These are phyloP conservation scores for Alcedo quadribrachys DNA, from an alignment of 2,797 vertebrate species.

Conservation along the genomic window DNA sequence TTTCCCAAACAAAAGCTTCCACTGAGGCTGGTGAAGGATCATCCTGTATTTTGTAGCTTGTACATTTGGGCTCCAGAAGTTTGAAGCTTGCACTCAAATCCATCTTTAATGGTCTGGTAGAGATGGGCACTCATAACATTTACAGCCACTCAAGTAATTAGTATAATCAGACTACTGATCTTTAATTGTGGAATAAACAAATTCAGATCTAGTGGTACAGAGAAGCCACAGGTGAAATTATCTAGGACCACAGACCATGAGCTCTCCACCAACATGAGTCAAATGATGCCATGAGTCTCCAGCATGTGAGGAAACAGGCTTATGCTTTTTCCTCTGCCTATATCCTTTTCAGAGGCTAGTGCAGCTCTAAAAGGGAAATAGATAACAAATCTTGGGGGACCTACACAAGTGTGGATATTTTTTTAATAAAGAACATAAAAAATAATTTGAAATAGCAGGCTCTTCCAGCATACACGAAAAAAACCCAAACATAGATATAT, in stretches of 20 bases:
- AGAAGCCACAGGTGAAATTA: not conserved
- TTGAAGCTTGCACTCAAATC: not conserved
- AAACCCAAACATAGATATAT: not conserved
- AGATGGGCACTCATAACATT: not conserved
- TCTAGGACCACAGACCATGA: not conserved
- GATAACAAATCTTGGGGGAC: fast-evolving
- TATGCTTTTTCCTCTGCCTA: not conserved
- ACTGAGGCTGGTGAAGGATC: not conserved
- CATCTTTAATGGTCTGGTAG: not conserved
- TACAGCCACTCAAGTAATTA: not conserved
- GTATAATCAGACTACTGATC: not conserved
- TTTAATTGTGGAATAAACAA: not conserved
- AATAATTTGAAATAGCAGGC: not conserved
- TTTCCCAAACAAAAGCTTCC: slow-evolving; percentile 4
- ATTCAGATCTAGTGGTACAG: not conserved
- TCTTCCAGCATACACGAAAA: not conserved
- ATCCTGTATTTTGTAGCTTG: not conserved
- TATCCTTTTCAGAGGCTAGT: not conserved
- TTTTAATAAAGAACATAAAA: not conserved
- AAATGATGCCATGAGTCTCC: not conserved
- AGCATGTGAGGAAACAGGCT: not conserved
- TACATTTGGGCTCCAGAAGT: not conserved
- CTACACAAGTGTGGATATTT: not conserved
- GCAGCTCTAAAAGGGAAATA: not conserved
- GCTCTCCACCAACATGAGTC: not conserved